Conservation (phyloP, 2,797 vertebrate species). For the Astyanax mexicanus region DNA sequence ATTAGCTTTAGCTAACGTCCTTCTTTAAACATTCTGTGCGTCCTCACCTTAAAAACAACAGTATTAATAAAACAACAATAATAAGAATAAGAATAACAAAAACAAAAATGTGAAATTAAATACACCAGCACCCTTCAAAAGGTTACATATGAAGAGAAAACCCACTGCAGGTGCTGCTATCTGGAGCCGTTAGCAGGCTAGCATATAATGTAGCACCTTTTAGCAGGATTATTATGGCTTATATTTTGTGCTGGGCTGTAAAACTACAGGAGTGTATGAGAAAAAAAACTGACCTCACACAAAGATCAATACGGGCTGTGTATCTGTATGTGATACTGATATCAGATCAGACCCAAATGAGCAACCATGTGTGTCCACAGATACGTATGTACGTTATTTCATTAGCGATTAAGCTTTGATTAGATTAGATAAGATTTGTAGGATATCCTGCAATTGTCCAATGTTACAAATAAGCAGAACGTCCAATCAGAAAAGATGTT, state of each 20-base stretch:
- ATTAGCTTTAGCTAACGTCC: too few species aligned
- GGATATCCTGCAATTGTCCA: too few species aligned
- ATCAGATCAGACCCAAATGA: neutral
- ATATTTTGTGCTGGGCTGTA: slow-evolving; percentile 28
- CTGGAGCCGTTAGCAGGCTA: neutral
- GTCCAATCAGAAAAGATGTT: too few species aligned
- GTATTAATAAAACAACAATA: too few species aligned
- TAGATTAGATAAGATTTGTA: too few species aligned
- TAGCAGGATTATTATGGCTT: slow-evolving; percentile 53
- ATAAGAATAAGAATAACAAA: too few species aligned
- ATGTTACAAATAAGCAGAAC: too few species aligned
- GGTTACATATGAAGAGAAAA: neutral
- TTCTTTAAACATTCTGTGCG: neutral
- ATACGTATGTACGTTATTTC: neutral
- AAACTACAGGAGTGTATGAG: slow-evolving; percentile 14
- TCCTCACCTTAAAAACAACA: neutral
- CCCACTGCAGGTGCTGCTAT: neutral
- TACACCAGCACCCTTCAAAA: neutral
- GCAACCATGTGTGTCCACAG: neutral
- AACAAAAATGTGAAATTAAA: too few species aligned
- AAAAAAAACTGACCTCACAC: neutral
- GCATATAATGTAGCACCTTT: slow-evolving; percentile 33
- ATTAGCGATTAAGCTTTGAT: neutral
- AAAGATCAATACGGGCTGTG: slow-evolving; percentile 2
- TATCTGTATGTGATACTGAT: neutral